Evolutionary conservation across 2,888 invertebrate species (phyloP).

Genomic region (Amblyjoppa proteus): DNA sequence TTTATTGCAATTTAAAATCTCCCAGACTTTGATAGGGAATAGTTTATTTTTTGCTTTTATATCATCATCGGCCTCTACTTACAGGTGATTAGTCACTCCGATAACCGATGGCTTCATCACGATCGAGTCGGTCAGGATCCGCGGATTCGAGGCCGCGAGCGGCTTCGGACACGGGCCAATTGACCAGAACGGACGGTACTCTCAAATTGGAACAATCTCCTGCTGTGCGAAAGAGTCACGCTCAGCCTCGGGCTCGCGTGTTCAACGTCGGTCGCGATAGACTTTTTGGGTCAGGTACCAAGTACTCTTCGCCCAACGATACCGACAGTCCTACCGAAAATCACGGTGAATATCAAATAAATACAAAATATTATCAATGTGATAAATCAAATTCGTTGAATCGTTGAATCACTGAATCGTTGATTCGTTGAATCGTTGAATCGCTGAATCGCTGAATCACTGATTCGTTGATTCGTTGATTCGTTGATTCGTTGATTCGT

Average conservation of each 20-base stretch:
- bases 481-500: neutral
- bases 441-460: too few relatives aligned
- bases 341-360: constrained; percentile 37
- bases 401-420: neutral
- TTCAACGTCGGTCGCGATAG: constrained; percentile 44
- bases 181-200: neutral
- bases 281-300: constrained; percentile 26
- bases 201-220: constrained; percentile 15
- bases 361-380: neutral
- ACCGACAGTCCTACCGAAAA: constrained; percentile 58
- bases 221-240: constrained; percentile 11
- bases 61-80: neutral
- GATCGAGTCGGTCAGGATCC: neutral
- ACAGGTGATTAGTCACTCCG: neutral
- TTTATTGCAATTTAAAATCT: neutral
- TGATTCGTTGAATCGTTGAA: too few relatives aligned
- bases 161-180: constrained; percentile 8
- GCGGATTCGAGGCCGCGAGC: constrained; percentile 9
- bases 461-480: neutral
- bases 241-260: constrained; percentile 28
- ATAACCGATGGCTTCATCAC: constrained; percentile 39
- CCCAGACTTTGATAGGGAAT: neutral
- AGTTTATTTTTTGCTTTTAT: neutral
- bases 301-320: constrained; percentile 54
- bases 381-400: neutral